These are phyloP conservation scores for Piscicola geometra DNA, from an alignment of 2,888 invertebrate species.

Conservation along the genomic window DNA sequence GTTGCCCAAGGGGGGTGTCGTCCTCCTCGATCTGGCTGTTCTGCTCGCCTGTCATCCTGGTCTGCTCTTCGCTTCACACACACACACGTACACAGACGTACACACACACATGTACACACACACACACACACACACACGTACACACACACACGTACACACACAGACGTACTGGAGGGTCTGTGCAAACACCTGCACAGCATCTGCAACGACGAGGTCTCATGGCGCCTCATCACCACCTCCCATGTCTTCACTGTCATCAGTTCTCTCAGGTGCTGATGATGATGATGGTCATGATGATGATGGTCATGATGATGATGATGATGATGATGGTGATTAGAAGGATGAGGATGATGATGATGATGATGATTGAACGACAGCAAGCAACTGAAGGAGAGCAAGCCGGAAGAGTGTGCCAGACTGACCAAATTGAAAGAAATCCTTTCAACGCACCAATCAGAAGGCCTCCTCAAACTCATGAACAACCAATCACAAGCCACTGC, in stretches of 20 bases:
- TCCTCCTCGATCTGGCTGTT: conserved; percentile 28
- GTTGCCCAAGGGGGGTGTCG: conserved; percentile 33
- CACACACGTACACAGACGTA: background rate
- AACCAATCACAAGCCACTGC: no score
- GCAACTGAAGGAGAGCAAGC: no score
- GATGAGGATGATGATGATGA: no score
- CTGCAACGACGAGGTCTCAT: background rate
- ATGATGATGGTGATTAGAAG: no score
- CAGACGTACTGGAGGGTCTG: conserved; percentile 32
- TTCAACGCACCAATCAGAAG: no score
- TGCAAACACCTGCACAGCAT: conserved; percentile 26
- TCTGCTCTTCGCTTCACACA: background rate
- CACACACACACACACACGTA: conserved; percentile 25
- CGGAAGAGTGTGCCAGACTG: no score
- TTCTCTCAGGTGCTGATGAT: background rate
- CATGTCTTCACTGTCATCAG: background rate
- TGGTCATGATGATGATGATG: no score
- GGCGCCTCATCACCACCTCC: background rate
- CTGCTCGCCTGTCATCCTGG: conserved; percentile 34
- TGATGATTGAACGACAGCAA: no score
- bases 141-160: conserved; percentile 20
- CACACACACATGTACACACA: background rate
- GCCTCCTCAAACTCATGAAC: no score
- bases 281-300: no score
- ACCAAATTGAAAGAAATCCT: no score